phyloP scores from a whole-genome alignment of 2,113 vertebrate species.

The Microtus oregoni region DNA sequence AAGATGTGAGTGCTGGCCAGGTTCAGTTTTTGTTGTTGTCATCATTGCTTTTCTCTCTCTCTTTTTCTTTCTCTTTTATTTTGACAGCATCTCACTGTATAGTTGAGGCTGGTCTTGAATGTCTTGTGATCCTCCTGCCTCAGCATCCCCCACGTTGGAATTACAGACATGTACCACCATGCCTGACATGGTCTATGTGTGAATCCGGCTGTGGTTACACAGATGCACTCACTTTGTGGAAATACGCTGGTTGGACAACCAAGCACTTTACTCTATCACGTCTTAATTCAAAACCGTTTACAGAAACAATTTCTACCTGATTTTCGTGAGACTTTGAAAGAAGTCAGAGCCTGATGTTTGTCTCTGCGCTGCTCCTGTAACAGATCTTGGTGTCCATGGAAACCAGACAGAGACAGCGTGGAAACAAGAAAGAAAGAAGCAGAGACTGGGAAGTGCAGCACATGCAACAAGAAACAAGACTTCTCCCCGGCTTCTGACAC shows the following conservation, averaged over 20 bases:
- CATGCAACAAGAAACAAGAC: background rate
- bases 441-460: background rate
- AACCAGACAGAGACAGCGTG: constrained; percentile 52
- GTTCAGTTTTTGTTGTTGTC: background rate
- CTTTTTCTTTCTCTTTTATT: background rate
- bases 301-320: constrained; percentile 10
- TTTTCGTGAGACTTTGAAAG: background rate
- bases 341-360: constrained; percentile 16
- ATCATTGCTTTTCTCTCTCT: background rate
- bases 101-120: background rate
- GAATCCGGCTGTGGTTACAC: background rate
- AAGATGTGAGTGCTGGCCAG: background rate
- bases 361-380: constrained; percentile 40
- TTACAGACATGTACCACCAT: background rate
- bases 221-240: background rate
- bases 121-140: background rate
- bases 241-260: background rate
- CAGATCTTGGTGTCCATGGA: constrained; percentile 75
- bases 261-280: background rate
- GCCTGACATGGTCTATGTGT: background rate
- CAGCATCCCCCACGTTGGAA: background rate
- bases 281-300: background rate
- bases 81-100: background rate
- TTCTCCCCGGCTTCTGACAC: background rate
- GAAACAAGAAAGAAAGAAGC: background rate